Percentiles rank a stretch among this genome's conserved stretches.
phyloP scores from a whole-genome alignment of 2,888 invertebrate genomes.

The Torymus aiolomorphi region DNA sequence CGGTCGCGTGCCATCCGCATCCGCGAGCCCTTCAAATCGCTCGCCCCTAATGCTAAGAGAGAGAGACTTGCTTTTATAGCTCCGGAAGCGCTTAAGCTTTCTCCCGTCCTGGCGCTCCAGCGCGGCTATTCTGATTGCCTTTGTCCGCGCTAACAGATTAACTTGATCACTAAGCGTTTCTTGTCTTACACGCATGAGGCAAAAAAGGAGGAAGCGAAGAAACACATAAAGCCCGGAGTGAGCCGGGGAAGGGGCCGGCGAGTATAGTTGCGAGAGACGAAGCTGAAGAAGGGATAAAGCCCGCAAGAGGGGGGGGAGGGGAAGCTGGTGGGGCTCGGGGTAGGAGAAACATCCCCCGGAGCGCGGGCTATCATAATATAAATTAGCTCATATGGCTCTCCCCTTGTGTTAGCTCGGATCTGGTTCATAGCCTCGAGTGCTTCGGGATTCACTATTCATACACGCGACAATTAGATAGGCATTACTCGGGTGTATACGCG shows the following conservation, averaged over 20 bases:
- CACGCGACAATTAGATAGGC: conserved; percentile 76
- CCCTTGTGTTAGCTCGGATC: conserved; percentile 70
- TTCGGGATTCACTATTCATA: conserved; percentile 76
- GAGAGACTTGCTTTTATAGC: conserved; percentile 34
- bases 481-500: conserved; percentile 67
- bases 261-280: conserved; percentile 40
- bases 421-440: conserved; percentile 75
- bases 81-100: conserved; percentile 32
- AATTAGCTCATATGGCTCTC: conserved; percentile 75
- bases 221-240: conserved; percentile 38
- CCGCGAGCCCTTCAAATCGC: conserved; percentile 54
- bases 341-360: conserved; percentile 61
- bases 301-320: conserved; percentile 62
- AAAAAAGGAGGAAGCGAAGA: conserved; percentile 36
- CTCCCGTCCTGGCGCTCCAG: conserved; percentile 12
- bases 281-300: conserved; percentile 59
- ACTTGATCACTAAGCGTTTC: conserved; percentile 56
- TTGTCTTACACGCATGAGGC: conserved; percentile 47
- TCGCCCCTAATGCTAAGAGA: conserved; percentile 49
- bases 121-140: conserved; percentile 48
- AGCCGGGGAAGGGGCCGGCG: conserved; percentile 54
- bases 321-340: conserved; percentile 69
- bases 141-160: conserved; percentile 57
- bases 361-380: conserved; percentile 75
- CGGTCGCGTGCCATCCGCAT: conserved; percentile 56